phyloP scores from a whole-genome alignment of 2,113 vertebrate genomes.

The Tragelaphus strepsiceros region DNA sequence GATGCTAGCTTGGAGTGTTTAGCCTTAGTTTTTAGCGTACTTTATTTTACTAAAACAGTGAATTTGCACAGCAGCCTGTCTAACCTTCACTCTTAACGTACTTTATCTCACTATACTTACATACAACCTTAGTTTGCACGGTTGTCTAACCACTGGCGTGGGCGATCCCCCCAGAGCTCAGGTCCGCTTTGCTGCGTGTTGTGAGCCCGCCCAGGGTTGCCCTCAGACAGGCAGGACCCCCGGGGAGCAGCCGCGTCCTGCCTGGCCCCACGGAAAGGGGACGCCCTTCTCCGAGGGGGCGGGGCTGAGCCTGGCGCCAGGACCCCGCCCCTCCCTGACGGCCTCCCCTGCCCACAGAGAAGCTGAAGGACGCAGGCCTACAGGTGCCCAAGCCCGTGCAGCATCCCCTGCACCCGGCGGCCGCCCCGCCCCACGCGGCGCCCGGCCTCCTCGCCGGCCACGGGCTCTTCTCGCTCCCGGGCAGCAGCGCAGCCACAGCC shows the following conservation, averaged over 20 bases:
- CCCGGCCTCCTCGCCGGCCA: constrained; percentile 91
- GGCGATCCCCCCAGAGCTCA: fast-evolving
- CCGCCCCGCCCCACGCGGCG: constrained; percentile 85
- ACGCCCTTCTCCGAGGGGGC: background rate
- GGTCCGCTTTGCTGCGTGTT: background rate
- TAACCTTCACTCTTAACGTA: background rate
- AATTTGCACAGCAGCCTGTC: background rate
- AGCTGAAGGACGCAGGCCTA: constrained; percentile 90
- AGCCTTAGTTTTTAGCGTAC: background rate
- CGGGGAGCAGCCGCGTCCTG: fast-evolving
- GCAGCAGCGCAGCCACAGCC: constrained; percentile 82
- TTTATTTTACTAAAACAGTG: background rate
- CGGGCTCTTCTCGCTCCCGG: constrained; percentile 86
- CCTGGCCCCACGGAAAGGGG: background rate
- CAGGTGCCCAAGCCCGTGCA: constrained; percentile 90
- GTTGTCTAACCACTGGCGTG: fast-evolving
- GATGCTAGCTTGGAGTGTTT: too few species aligned
- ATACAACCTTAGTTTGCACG: fast-evolving
- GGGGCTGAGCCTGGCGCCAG: fast-evolving
- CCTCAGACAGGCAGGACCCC: background rate
- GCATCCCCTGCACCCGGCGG: constrained; percentile 84
- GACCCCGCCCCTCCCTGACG: fast-evolving
- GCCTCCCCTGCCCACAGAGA: constrained; percentile 81
- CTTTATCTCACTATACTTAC: fast-evolving
- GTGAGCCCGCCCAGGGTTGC: fast-evolving